Percentiles rank a stretch among this genome's conserved stretches.
These are phyloP conservation scores for Antechinus stuartii DNA, from an alignment of 2,113 vertebrate genomes.

Conservation along the genomic window DNA sequence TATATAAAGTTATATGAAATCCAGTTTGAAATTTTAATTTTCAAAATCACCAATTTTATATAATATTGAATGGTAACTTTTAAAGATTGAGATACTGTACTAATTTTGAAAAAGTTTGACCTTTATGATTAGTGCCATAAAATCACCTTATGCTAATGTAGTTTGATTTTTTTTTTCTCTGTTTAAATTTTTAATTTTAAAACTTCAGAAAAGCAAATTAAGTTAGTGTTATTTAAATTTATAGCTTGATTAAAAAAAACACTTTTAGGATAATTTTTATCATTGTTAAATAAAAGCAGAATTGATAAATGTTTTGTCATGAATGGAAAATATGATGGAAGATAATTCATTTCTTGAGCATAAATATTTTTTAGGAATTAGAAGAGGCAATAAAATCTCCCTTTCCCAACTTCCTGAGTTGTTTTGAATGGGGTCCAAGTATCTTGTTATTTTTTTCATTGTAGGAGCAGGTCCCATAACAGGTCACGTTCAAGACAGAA, in stretches of 20 bases:
- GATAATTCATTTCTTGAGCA: neutral
- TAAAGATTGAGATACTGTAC: neutral
- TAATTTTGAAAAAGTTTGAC: neutral
- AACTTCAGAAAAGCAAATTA: neutral
- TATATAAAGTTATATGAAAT: neutral
- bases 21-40: neutral
- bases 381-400: neutral
- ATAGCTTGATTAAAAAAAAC: neutral
- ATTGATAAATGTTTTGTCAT: neutral
- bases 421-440: neutral
- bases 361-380: neutral
- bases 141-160: neutral
- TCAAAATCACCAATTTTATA: neutral
- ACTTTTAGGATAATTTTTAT: neutral
- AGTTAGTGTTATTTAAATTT: neutral
- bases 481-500: slow-evolving; percentile 86
- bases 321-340: neutral
- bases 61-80: neutral
- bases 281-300: neutral
- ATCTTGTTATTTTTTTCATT: slow-evolving; percentile 59
- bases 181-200: neutral
- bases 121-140: neutral
- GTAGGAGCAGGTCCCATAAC: slow-evolving; percentile 87
- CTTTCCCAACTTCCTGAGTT: neutral
- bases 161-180: neutral